These are phyloP conservation scores for Candoia aspera DNA, from an alignment of 2,113 vertebrate species.

Conservation along the genomic window DNA sequence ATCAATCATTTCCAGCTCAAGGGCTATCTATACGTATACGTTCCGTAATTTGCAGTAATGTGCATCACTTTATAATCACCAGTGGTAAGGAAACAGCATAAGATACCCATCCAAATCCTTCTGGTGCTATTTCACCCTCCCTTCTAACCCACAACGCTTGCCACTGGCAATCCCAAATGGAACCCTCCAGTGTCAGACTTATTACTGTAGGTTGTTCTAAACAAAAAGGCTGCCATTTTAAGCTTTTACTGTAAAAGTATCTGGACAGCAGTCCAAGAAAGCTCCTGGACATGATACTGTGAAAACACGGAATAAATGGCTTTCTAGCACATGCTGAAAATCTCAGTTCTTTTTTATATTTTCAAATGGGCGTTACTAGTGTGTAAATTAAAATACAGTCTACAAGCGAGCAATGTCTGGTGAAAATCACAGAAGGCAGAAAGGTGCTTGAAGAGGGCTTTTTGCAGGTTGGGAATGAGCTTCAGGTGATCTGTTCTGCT, in stretches of 20 bases:
- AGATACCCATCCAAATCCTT: background rate
- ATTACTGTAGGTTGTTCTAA: background rate
- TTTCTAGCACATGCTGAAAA: background rate
- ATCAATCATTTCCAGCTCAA: background rate
- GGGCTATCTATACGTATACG: background rate
- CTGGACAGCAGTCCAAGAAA: background rate
- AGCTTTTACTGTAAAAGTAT: background rate
- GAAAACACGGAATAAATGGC: background rate
- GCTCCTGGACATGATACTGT: background rate
- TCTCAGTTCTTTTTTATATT: background rate
- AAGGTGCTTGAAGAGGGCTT: background rate
- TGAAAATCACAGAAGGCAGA: background rate
- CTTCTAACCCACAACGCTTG: background rate
- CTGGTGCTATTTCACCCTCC: background rate
- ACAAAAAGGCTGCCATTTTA: background rate
- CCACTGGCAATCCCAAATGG: background rate
- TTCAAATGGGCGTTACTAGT: background rate
- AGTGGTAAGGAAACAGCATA: background rate
- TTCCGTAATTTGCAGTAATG: background rate
- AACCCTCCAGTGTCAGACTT: background rate
- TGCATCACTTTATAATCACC: background rate
- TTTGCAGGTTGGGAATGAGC: background rate
- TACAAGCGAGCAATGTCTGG: background rate
- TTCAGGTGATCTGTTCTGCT: background rate
- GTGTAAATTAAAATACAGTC: background rate